A percentile compares a stretch with the other conserved stretches of the same genome.
Conservation (phyloP, 2,797 vertebrate genomes). For the Cynopterus sphinx region DNA sequence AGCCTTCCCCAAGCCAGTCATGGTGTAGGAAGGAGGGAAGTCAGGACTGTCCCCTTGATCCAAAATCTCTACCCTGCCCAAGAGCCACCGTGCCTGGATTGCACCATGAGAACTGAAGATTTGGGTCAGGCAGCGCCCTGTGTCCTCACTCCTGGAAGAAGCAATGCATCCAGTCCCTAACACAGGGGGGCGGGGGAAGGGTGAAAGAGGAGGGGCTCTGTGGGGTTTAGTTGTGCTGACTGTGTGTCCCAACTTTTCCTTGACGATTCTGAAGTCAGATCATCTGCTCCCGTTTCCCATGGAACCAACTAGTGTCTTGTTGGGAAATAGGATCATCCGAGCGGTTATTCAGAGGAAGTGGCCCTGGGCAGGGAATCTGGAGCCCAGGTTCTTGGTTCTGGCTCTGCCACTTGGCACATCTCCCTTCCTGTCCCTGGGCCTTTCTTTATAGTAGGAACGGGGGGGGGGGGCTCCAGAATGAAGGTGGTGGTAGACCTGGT, state of each 20-base stretch:
- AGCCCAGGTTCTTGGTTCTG: not conserved
- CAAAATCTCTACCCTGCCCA: not conserved
- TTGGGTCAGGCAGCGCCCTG: not conserved
- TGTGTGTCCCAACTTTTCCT: not conserved
- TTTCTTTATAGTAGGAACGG: not conserved
- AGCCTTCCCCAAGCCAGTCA: not conserved
- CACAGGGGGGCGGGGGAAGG: too few species aligned
- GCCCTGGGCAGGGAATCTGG: not conserved
- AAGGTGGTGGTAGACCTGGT: too few species aligned
- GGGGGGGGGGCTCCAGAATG: not conserved
- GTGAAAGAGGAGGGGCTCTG: rapidly evolving
- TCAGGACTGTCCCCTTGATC: not conserved
- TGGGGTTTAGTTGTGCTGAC: not conserved
- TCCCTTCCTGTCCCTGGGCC: not conserved
- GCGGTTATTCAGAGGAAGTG: not conserved
- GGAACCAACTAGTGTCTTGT: not conserved
- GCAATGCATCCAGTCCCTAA: rapidly evolving
- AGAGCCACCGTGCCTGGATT: not conserved
- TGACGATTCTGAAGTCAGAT: not conserved
- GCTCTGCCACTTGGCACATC: not conserved
- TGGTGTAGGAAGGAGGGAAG: not conserved
- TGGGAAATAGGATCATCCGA: not conserved
- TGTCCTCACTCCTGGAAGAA: not conserved
- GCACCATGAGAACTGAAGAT: rapidly evolving
- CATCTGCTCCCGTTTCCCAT: not conserved